Conservation (phyloP, 2,113 vertebrate species). For the Hyaena hyaena region DNA sequence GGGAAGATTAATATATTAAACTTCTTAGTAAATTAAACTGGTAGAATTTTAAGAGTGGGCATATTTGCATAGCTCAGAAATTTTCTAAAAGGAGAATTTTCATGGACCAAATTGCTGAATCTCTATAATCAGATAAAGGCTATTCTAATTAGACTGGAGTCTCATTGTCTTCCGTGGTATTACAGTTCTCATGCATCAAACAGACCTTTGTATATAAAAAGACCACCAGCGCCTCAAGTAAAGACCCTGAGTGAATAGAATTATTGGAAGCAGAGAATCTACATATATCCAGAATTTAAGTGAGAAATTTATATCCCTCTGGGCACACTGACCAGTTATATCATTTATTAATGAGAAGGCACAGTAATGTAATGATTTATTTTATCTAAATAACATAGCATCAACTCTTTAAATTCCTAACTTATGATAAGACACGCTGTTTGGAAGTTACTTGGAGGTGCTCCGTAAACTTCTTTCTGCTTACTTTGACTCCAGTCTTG, state of each 20-base stretch:
- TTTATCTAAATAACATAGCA: background rate
- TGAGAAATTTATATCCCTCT: background rate
- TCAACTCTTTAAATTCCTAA: background rate
- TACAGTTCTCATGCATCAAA: background rate
- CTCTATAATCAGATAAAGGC: background rate
- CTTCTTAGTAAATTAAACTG: constrained; percentile 22
- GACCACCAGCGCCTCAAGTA: too few species aligned
- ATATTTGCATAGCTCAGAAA: constrained; percentile 21
- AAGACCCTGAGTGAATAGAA: background rate
- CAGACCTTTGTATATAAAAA: background rate
- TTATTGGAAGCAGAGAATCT: background rate
- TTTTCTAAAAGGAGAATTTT: background rate
- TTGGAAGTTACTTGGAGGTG: background rate
- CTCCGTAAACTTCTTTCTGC: background rate
- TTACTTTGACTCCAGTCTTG: background rate
- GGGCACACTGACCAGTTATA: background rate
- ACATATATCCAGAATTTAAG: background rate
- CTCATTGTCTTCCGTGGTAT: background rate
- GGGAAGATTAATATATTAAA: constrained; percentile 29
- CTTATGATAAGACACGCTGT: background rate
- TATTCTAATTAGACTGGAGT: background rate
- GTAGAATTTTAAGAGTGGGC: background rate
- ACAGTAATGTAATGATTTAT: background rate
- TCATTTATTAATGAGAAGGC: background rate
- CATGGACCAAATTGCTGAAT: background rate